phyloP scores from a whole-genome alignment of 1,140 invertebrate species.

The Leptinotarsa defecta region DNA sequence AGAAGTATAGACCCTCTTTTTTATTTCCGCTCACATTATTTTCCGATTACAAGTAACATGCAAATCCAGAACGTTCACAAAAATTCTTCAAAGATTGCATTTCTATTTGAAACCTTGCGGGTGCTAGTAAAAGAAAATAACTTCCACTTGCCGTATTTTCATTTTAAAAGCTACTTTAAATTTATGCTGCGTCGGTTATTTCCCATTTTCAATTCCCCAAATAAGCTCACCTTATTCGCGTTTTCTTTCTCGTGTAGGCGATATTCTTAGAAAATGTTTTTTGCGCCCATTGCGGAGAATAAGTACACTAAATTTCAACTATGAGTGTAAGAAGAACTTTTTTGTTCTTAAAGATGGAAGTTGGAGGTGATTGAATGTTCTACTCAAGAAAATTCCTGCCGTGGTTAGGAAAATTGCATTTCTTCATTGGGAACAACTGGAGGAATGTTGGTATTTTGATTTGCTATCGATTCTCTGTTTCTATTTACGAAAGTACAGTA shows the following conservation, averaged over 20 bases:
- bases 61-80: background rate
- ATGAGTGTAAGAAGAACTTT: too few species aligned
- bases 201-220: constrained; percentile 5
- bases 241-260: background rate
- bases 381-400: too few species aligned
- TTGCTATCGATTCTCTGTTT: too few species aligned
- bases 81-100: background rate
- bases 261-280: background rate
- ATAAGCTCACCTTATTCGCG: background rate
- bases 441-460: too few species aligned
- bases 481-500: too few species aligned
- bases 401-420: too few species aligned
- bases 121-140: background rate
- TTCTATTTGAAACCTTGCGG: background rate
- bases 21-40: background rate
- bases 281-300: too few species aligned
- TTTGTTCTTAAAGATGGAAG: too few species aligned
- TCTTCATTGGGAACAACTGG: too few species aligned
- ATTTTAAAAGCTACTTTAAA: constrained; percentile 1
- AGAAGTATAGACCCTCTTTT: background rate
- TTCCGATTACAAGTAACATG: background rate
- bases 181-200: background rate
- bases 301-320: too few species aligned
- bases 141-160: constrained; percentile 3
- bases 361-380: too few species aligned